Evolutionary conservation across 2,113 vertebrate species (phyloP), one percentile per base, ranked within the genome.

Genomic region (Zapus hudsonius): DNA sequence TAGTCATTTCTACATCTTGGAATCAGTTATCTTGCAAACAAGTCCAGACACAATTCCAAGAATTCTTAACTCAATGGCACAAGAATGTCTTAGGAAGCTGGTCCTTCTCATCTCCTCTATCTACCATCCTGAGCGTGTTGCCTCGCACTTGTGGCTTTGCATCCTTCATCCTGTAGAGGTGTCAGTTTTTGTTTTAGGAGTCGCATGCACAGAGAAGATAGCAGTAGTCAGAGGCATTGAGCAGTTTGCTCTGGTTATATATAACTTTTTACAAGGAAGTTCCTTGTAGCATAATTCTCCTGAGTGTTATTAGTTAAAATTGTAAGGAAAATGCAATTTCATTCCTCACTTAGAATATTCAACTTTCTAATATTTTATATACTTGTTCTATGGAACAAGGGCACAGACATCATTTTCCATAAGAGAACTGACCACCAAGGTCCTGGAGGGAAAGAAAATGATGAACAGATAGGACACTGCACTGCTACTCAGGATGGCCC

Each of bases 301-400:
- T 82, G 52, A 69, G 33, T 61, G 29, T 91, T 15, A 40, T 38
- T 84, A 72, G 16, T 79, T 89, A 89, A 90, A 75, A 74, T 70
- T 82, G 6, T 29, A 89, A 95, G 31, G 44, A 84, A 91, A 95
- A 66, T 38, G 63, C 5, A 96, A 19, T 80, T 88, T 19, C 27
- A 36, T 75, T 33, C 66, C 64, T 69, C 5, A 33, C 25, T 79
- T 78, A 83, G 70, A 89, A 63, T 81, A 81, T 61, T 83, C 76
- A 75, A 90, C 12, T 57, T 86, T 89, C 20, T 52, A 84, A 78
- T 36, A 89, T 80, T 89, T 94, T 82, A 66, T 73, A 67, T 80
- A 19, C n/a, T n/a, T n/a, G n/a, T n/a, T n/a, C n/a, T n/a, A n/a
- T n/a, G n/a, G n/a, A n/a, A n/a, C n/a, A n/a, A n/a, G n/a, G n/a